A percentile compares a stretch with the other conserved stretches of the same genome.
These are phyloP conservation scores for Delichon dasypus DNA, from an alignment of 2,797 vertebrate genomes.

Conservation along the genomic window DNA sequence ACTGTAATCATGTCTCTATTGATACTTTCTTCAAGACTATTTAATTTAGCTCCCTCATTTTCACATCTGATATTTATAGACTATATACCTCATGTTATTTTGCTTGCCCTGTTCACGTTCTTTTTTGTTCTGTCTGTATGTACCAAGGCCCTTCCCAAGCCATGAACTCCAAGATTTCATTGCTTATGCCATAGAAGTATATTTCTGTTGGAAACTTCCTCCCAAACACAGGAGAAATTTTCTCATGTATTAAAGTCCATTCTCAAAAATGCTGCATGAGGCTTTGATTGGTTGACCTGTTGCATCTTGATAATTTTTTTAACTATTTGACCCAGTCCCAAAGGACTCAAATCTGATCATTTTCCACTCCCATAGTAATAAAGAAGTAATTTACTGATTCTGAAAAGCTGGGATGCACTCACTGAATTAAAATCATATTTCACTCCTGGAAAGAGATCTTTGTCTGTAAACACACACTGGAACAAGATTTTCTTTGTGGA, in stretches of 20 bases:
- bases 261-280: not conserved
- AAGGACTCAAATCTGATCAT: not conserved
- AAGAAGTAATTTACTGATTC: not conserved
- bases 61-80: constrained; percentile 5
- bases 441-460: not conserved
- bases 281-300: not conserved
- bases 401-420: not conserved
- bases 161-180: not conserved
- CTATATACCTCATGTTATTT: not conserved
- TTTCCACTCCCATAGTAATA: not conserved
- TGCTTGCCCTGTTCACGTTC: not conserved
- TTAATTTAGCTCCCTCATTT: constrained; percentile 52
- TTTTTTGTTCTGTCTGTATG: not conserved
- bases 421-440: constrained; percentile 33
- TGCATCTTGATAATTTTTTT: not conserved
- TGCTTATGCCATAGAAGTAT: not conserved
- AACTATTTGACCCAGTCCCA: not conserved
- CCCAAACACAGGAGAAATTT: not conserved
- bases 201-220: not conserved
- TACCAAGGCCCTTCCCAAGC: not conserved
- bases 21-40: constrained; percentile 20
- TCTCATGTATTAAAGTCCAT: not conserved
- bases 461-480: not conserved
- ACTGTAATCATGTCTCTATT: constrained; percentile 24
- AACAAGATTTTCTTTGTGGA: not conserved